Percentiles rank a stretch among this genome's conserved stretches.
Conservation (phyloP, 2,888 invertebrate species). For the Agonum fuliginosum region DNA sequence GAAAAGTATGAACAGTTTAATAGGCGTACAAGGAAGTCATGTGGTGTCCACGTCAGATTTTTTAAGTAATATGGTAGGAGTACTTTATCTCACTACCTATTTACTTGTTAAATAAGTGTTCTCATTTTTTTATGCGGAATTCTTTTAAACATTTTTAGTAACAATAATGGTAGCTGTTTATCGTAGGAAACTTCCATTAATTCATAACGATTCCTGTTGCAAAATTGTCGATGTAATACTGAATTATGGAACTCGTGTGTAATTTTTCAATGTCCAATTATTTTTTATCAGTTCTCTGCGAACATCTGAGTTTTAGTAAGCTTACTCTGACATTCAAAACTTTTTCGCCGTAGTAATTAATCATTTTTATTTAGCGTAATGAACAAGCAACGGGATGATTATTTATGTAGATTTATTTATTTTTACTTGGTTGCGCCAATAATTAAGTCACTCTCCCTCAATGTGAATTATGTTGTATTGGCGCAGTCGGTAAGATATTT, state of each 20-base stretch:
- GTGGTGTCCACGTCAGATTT: too few species aligned
- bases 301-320: slow-evolving; percentile 45
- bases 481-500: too few species aligned
- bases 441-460: not conserved
- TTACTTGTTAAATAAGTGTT: too few species aligned
- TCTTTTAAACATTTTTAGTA: not conserved
- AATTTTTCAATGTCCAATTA: slow-evolving; percentile 59
- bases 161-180: not conserved
- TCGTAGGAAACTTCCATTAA: not conserved
- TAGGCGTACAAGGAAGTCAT: too few species aligned
- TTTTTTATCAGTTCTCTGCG: slow-evolving; percentile 49
- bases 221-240: slow-evolving; percentile 45
- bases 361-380: slow-evolving; percentile 30
- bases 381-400: slow-evolving; percentile 17
- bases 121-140: too few species aligned
- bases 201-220: slow-evolving; percentile 1
- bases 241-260: slow-evolving; percentile 41
- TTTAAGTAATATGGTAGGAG: too few species aligned
- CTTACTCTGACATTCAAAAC: slow-evolving; percentile 41
- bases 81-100: too few species aligned
- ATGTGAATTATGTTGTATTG: too few species aligned
- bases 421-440: not conserved
- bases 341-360: slow-evolving; percentile 31
- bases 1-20: too few species aligned
- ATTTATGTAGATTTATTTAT: slow-evolving; percentile 18